A percentile compares a stretch with the other conserved stretches of the same genome.
Conservation (phyloP, 2,113 vertebrate species). For the Psilopogon haemacephalus region DNA sequence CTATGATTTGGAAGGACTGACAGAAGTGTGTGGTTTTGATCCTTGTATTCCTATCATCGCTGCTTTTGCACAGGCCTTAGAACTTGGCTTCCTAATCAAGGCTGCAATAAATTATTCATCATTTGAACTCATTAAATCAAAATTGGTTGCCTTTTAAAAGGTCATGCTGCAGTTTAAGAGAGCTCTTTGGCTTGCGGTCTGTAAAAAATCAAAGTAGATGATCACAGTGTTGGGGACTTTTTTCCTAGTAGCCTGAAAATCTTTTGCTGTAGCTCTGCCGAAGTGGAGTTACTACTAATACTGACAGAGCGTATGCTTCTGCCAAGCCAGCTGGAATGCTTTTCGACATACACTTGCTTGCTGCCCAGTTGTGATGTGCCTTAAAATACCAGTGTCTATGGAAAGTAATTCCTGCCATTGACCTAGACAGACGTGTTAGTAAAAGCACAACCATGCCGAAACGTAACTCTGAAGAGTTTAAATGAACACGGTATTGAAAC, state of each 20-base stretch:
- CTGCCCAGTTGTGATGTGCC: neutral
- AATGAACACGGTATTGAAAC: neutral
- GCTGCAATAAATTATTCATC: conserved; percentile 5
- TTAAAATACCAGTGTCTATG: neutral
- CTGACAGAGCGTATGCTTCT: neutral
- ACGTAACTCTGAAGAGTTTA: neutral
- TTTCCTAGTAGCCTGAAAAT: neutral
- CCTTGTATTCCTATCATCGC: neutral
- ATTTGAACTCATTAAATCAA: neutral
- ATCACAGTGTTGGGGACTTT: neutral
- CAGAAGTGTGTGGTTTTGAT: neutral
- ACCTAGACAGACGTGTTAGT: neutral
- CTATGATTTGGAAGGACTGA: neutral
- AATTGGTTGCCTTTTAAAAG: conserved; percentile 7
- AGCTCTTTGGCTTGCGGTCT: neutral
- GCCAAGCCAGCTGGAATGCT: neutral
- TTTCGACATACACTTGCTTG: neutral
- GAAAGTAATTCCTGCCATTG: neutral
- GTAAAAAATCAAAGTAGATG: neutral
- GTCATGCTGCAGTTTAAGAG: neutral
- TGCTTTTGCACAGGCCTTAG: neutral
- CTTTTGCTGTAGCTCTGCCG: neutral
- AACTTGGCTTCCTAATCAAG: neutral
- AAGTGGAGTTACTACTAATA: neutral
- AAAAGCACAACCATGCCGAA: neutral